Percentiles rank a stretch among this genome's conserved stretches.
These are phyloP conservation scores for Eulimnadia texana DNA, from an alignment of 1,140 invertebrate species.

Conservation along the genomic window DNA sequence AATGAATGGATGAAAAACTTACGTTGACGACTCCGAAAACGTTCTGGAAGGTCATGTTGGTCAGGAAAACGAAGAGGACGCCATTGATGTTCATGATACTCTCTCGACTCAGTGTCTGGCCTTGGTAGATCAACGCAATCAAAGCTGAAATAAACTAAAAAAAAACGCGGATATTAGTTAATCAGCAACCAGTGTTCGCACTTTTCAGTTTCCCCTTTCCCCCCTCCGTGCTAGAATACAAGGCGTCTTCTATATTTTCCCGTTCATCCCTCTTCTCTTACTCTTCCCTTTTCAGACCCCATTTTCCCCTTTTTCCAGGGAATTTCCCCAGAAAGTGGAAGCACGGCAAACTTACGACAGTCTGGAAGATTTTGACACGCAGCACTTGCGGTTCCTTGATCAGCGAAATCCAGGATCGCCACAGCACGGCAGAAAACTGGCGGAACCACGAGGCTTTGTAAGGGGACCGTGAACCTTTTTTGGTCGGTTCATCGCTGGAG, in stretches of 20 bases:
- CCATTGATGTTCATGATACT: constrained; percentile 91
- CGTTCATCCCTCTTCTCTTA: too few species aligned
- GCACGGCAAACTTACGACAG: constrained; percentile 48
- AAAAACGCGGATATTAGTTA: constrained; percentile 17
- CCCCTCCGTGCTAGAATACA: too few species aligned
- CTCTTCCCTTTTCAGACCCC: too few species aligned
- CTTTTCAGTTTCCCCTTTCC: too few species aligned
- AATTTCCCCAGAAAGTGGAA: not conserved
- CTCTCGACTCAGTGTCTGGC: constrained; percentile 66
- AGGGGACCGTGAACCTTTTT: constrained; percentile 29
- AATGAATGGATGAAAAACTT: constrained; percentile 30
- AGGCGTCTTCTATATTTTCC: too few species aligned
- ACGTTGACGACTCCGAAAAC: constrained; percentile 72
- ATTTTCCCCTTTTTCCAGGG: too few species aligned
- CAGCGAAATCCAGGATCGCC: constrained; percentile 75
- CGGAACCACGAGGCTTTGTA: constrained; percentile 77
- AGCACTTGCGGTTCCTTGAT: constrained; percentile 79
- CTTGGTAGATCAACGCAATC: constrained; percentile 77
- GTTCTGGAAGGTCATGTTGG: constrained; percentile 88
- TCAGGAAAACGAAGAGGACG: constrained; percentile 80
- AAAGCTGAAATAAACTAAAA: constrained; percentile 67
- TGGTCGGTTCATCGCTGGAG: constrained; percentile 12
- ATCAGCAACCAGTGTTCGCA: too few species aligned
- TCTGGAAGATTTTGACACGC: constrained; percentile 74
- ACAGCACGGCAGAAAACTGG: constrained; percentile 76